Evolutionary conservation across 30 jellyfish, hydroid and myxozoan genomes (phyloP).

Genomic region (Cassiopea xamachana): DNA sequence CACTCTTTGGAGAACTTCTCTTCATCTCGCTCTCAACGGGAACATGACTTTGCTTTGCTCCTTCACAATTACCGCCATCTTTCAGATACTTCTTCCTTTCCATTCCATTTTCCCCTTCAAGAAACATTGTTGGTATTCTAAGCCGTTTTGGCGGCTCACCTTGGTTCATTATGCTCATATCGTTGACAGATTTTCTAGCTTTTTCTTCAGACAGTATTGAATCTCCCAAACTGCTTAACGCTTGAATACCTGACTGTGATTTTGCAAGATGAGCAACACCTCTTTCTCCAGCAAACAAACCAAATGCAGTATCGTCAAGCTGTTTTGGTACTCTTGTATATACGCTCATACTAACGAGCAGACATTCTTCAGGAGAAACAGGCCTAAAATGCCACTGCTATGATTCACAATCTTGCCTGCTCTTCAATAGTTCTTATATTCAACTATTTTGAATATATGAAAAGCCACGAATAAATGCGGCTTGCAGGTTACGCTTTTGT

Average conservation of each 20-base stretch:
- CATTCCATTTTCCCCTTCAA: conserved; percentile 21
- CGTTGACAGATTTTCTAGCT: not conserved
- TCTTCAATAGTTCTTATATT: not conserved
- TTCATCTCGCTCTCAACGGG: not conserved
- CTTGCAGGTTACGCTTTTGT: conserved; percentile 55
- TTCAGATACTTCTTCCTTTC: not conserved
- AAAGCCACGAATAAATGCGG: conserved; percentile 32
- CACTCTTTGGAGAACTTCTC: not conserved
- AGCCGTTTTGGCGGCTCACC: conserved; percentile 29
- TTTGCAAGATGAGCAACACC: conserved; percentile 27
- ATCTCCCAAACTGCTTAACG: conserved; percentile 36
- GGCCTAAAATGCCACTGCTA: not conserved
- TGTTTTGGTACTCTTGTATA: conserved; percentile 51
- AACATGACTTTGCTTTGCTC: not conserved
- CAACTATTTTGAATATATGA: not conserved
- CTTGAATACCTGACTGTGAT: conserved; percentile 32
- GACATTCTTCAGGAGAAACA: not conserved
- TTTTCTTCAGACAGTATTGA: conserved; percentile 25
- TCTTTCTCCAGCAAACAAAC: conserved; percentile 32
- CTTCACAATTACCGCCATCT: not conserved
- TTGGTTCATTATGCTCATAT: not conserved
- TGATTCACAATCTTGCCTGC: not conserved
- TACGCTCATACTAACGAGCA: conserved; percentile 13
- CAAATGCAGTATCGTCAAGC: conserved; percentile 28
- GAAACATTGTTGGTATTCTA: conserved; percentile 26